These are phyloP conservation scores for Bembecia ichneumoniformis DNA, from an alignment of 2,888 invertebrate genomes.

Conservation along the genomic window DNA sequence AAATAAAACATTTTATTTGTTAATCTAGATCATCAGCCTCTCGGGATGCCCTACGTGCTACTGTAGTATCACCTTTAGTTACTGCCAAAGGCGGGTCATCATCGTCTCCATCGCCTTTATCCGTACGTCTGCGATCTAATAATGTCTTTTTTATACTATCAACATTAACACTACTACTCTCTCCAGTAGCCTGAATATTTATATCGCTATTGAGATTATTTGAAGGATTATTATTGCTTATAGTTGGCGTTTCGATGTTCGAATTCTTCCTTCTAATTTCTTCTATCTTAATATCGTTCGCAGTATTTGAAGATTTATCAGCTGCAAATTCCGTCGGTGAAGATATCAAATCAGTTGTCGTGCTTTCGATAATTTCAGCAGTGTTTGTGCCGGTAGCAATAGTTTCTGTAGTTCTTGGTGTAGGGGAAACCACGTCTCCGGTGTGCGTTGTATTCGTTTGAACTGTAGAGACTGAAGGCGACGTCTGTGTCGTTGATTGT, in stretches of 20 bases:
- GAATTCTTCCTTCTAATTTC: constrained; percentile 43
- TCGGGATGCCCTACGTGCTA: constrained; percentile 40
- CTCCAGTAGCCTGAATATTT: not conserved
- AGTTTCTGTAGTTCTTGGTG: constrained; percentile 28
- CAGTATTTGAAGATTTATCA: constrained; percentile 28
- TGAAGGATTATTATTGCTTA: constrained; percentile 16
- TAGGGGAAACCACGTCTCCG: constrained; percentile 41
- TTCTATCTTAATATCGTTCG: constrained; percentile 42
- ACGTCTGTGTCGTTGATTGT: constrained; percentile 65
- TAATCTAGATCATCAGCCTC: constrained; percentile 57
- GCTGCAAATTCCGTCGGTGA: constrained; percentile 16
- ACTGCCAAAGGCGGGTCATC: constrained; percentile 27
- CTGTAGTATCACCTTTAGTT: constrained; percentile 14
- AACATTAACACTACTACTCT: not conserved
- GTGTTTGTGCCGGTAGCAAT: constrained; percentile 38
- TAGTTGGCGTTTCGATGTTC: constrained; percentile 23
- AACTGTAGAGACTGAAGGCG: constrained; percentile 57
- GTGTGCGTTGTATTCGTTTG: constrained; percentile 61
- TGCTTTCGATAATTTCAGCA: constrained; percentile 21
- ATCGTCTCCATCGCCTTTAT: constrained; percentile 18
- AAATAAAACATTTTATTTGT: constrained; percentile 4
- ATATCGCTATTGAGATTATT: not conserved
- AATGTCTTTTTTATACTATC: constrained; percentile 24
- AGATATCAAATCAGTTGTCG: constrained; percentile 14
- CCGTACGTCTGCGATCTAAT: constrained; percentile 54